These are phyloP conservation scores for Criorhina ranunculi DNA, from an alignment of 2,888 invertebrate species.

Conservation along the genomic window DNA sequence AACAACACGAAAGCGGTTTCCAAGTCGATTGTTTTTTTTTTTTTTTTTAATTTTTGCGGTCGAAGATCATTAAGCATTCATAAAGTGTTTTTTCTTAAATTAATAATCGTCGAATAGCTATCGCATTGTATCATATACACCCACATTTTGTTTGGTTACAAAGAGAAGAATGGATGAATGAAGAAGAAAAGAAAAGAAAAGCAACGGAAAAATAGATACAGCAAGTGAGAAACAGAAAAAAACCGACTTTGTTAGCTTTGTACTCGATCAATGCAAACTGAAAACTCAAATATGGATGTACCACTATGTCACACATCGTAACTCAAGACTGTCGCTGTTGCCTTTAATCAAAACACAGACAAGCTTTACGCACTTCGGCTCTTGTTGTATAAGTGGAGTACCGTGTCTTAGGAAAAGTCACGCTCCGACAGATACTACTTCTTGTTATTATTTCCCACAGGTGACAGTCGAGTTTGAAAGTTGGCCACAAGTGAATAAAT, in stretches of 20 bases:
- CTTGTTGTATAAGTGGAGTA: conserved; percentile 55
- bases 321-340: conserved; percentile 32
- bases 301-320: conserved; percentile 38
- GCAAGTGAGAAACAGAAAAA: conserved; percentile 25
- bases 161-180: conserved; percentile 21
- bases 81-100: conserved; percentile 37
- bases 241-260: conserved; percentile 24
- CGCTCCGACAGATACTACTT: conserved; percentile 76
- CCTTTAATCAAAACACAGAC: conserved; percentile 31
- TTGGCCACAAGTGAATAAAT: conserved; percentile 3
- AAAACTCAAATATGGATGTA: conserved; percentile 50
- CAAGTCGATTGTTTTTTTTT: not conserved
- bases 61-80: conserved; percentile 58
- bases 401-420: conserved; percentile 55
- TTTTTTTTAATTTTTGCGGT: conserved; percentile 17
- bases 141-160: conserved; percentile 33
- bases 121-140: conserved; percentile 51
- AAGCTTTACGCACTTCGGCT: conserved; percentile 54
- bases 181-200: conserved; percentile 44
- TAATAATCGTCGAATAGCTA: conserved; percentile 50
- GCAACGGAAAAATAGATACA: conserved; percentile 21
- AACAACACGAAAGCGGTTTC: conserved; percentile 30
- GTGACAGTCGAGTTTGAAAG: conserved; percentile 45
- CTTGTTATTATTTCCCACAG: conserved; percentile 46
- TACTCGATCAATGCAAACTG: conserved; percentile 41